A percentile compares a stretch with the other conserved stretches of the same genome.
Conservation (phyloP, 2,797 vertebrate genomes). For the Cuculus canorus region DNA sequence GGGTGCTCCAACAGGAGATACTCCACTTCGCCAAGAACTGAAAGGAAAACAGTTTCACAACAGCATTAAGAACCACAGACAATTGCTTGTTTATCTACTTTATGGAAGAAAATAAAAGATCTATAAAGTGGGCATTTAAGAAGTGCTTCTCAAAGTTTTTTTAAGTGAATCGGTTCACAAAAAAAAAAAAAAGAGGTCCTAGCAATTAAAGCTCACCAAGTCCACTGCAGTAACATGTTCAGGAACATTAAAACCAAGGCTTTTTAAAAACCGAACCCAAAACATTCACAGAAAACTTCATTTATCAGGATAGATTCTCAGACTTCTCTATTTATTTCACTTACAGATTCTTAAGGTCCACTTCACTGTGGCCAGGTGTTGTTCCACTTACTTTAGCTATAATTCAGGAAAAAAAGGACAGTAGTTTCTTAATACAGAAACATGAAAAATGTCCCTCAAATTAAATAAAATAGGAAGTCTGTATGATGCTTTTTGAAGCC, state of each 20-base stretch:
- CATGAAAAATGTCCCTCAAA: slow-evolving; percentile 36
- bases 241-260: neutral
- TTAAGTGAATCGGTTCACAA: neutral
- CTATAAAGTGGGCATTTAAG: neutral
- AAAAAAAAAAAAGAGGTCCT: neutral
- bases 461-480: slow-evolving; percentile 48
- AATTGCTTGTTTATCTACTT: neutral
- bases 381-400: neutral
- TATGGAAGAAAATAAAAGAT: neutral
- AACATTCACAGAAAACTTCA: neutral
- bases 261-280: neutral
- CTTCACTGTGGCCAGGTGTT: neutral
- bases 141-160: neutral
- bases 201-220: neutral
- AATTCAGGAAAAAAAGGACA: neutral
- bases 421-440: slow-evolving; percentile 9
- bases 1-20: slow-evolving; percentile 77
- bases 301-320: neutral
- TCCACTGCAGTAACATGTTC: neutral
- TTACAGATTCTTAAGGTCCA: neutral
- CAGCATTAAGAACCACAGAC: neutral
- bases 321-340: neutral
- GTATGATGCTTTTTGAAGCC: slow-evolving; percentile 61
- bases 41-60: slow-evolving; percentile 42
- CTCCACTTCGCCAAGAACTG: slow-evolving; percentile 86